Base-by-base conservation (phyloP, 2,888 invertebrate genomes). In the Mantis religiosa region DNA sequence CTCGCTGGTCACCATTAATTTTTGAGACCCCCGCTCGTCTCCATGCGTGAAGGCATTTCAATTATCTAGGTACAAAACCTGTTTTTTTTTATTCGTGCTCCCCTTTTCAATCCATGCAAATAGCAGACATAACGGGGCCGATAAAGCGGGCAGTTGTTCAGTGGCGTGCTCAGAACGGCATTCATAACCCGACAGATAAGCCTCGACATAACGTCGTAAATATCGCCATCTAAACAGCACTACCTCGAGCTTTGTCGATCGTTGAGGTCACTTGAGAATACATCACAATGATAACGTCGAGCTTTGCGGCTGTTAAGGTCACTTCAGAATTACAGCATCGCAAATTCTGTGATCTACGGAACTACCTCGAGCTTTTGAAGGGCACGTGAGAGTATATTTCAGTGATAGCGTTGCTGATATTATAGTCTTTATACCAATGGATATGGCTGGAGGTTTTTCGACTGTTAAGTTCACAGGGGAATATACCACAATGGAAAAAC, bases 1-100 rank as follows among this genome's bases (percentile, higher is more conserved):
- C 54, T 71, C 54, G 54, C 54, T 85, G 27, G 85, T 28, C 27
- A 28, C 85, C 85, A 85, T 85, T 85, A 85, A 85, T 85, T 85
- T 85, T 85, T 85, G 41, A 85, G n/a, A 85, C 28, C 28, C 28
- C 54, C 54, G 54, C 54, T 71, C 20, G 54, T 71, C 54, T 71
- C 54, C 54, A 71, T 85, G 85, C n/a, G 54, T 54, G 85, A 85
- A 54, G 85, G 85, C 54, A 85, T 85, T 85, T 85, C 85, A 85
- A 85, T 85, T 85, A 85, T 85, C 54, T 85, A 54, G 54, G 54
- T 54, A 85, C 54, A 85, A 85, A 54, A 85, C 54, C 54, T 54
- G 54, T 85, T 85, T 85, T 85, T n/a, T n/a, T 85, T 71, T 71
- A 71, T 71, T 41, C 41, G 15, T 20, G 54, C 20, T 71, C 54